phyloP scores from a whole-genome alignment of 2,797 vertebrate species.

The Dromococcyx pavoninus region DNA sequence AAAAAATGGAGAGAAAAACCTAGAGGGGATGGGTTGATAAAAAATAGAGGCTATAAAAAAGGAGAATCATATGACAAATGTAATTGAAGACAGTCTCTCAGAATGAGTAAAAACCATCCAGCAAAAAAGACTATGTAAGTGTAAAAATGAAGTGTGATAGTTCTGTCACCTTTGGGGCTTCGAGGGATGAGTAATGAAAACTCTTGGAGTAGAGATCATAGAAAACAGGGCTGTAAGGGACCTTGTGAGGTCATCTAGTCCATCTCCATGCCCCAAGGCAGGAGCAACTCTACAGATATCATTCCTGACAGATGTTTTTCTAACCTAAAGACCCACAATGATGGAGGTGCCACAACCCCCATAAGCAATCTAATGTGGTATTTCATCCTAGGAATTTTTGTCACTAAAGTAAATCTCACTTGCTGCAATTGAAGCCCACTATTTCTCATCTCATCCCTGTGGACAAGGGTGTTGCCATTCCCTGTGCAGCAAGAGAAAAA shows the following conservation, averaged over 20 bases:
- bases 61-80: neutral
- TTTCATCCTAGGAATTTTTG: neutral
- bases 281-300: neutral
- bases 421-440: neutral
- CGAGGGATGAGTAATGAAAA: conserved; percentile 2
- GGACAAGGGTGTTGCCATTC: neutral
- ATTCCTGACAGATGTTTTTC: conserved; percentile 16
- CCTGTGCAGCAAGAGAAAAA: neutral
- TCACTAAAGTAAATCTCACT: neutral
- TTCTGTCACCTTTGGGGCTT: conserved; percentile 11
- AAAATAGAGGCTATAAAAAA: neutral
- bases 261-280: neutral
- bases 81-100: neutral
- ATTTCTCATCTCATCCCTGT: neutral
- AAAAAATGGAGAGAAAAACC: neutral
- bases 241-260: neutral
- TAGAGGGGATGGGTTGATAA: neutral
- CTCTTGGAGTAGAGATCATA: neutral
- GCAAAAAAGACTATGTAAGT: neutral
- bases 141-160: conserved; percentile 21
- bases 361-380: neutral
- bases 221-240: conserved; percentile 2
- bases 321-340: neutral
- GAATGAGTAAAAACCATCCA: conserved; percentile 2
- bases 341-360: neutral